Percentiles rank a stretch among this genome's conserved stretches.
These are phyloP conservation scores for Chanos chanos DNA, from an alignment of 2,797 vertebrate species.

Conservation along the genomic window DNA sequence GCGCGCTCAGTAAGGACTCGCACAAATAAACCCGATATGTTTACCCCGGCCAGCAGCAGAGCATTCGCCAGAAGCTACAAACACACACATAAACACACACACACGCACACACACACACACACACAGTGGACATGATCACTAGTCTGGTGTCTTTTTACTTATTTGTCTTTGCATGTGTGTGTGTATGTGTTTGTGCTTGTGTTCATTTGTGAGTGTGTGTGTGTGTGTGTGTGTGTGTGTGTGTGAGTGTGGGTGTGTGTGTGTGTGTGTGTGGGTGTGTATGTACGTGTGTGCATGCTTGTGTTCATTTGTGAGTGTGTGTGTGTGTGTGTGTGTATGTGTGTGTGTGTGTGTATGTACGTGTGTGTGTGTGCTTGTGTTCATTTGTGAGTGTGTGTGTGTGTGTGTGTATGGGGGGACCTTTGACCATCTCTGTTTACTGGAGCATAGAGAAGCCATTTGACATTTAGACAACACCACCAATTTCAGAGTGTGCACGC, in stretches of 20 bases:
- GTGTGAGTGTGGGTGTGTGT: too few relatives aligned
- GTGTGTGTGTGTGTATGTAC: slow-evolving; percentile 13
- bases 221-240: too few relatives aligned
- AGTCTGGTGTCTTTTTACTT: too few relatives aligned
- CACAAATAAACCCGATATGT: slow-evolving; percentile 91
- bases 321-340: slow-evolving; percentile 5
- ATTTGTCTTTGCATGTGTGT: too few relatives aligned
- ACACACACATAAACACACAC: slow-evolving; percentile 38
- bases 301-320: slow-evolving; percentile 3
- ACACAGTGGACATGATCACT: not conserved
- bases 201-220: too few relatives aligned
- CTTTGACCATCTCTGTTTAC: slow-evolving; percentile 45
- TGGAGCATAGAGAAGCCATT: slow-evolving; percentile 2
- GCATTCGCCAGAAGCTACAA: slow-evolving; percentile 88
- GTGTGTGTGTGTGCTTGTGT: slow-evolving; percentile 6
- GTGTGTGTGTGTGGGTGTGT: too few relatives aligned
- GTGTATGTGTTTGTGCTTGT: too few relatives aligned
- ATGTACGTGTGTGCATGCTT: too few relatives aligned
- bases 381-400: slow-evolving; percentile 18
- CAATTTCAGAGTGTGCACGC: slow-evolving; percentile 37
- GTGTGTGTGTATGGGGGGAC: slow-evolving; percentile 25
- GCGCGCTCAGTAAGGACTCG: slow-evolving; percentile 88
- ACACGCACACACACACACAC: slow-evolving; percentile 47
- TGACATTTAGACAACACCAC: slow-evolving; percentile 52
- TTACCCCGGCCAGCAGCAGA: slow-evolving; percentile 89